A percentile compares a stretch with the other conserved stretches of the same genome.
These are phyloP conservation scores for Psammodynastes pulverulentus DNA, from an alignment of 2,113 vertebrate species.

Conservation along the genomic window DNA sequence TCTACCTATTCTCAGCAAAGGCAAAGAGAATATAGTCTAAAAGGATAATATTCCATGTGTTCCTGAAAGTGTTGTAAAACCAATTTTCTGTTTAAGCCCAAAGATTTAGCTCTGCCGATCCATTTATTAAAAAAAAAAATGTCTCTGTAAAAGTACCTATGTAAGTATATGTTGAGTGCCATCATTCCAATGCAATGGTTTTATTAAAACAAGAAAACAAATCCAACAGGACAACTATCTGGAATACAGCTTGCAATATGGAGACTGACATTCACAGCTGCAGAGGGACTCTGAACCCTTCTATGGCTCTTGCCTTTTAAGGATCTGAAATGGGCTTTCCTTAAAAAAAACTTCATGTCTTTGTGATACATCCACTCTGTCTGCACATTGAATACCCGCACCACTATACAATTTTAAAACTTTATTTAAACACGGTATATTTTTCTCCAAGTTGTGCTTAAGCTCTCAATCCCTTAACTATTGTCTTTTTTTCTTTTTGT, in stretches of 20 bases:
- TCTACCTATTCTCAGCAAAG: constrained; percentile 21
- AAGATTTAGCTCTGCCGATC: neutral
- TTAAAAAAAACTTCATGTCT: constrained; percentile 12
- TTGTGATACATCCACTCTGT: neutral
- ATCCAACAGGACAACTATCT: neutral
- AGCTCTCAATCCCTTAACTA: neutral
- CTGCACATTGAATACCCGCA: neutral
- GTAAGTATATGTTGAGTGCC: neutral
- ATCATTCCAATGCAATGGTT: neutral
- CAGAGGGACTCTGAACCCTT: constrained; percentile 41
- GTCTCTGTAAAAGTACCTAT: neutral
- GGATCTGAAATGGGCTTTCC: constrained; percentile 60
- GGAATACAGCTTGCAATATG: neutral
- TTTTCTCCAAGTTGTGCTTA: neutral
- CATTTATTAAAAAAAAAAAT: too few relatives aligned
- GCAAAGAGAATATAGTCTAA: neutral
- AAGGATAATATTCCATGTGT: constrained; percentile 29
- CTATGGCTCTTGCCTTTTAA: constrained; percentile 66
- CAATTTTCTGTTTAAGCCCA: constrained; percentile 26
- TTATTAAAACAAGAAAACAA: neutral
- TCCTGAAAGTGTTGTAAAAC: constrained; percentile 49
- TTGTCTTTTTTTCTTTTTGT: too few relatives aligned
- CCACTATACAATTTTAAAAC: neutral
- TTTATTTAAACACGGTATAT: neutral
- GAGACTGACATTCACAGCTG: constrained; percentile 74